Base-by-base conservation (phyloP, 2,113 vertebrate species). In the Furnarius figulus region DNA sequence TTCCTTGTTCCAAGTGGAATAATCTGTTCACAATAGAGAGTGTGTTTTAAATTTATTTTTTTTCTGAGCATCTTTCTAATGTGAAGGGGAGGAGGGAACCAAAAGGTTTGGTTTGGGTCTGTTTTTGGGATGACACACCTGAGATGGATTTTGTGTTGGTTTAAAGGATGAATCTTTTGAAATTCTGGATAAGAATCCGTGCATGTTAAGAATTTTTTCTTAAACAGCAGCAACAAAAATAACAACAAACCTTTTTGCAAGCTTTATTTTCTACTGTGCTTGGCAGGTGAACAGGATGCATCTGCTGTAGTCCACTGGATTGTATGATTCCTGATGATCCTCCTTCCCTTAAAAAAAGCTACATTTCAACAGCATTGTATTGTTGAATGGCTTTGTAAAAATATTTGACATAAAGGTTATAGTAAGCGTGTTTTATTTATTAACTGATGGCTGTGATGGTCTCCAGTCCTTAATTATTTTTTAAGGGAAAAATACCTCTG, bases 31-130 rank as follows among this genome's bases (percentile, higher is more conserved):
- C 39, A 81, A 50, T 3, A 73, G 61, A 82, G 14, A 53, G 15
- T 75, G 62, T 49, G 22, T 14, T 33, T 33, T 19, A 17, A 25
- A 12, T 4, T 6, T 27, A 9, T 40, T 8, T 35, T 50, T 39
- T 37, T 35, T 5, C 31, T 55, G 12, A 25, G 7, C 3, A 16
- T 47, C 15, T 76, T 28, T 20, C 9, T 59, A 18, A 56, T 67
- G 2, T 0, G 2, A 11, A 59, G 24, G 15, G 22, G 14, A 56
- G 0, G 4, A 47, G 20, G n/a, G 46, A 63, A 31, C 21, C 8
- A 10, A 8, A 73, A 66, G 10, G 7, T 16, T 40, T 65, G 2
- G 4, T 42, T 30, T 2, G 37, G 31, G 3, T 85, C n/a, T 8
- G 7, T 78, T 81, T 89, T 53, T 27, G 40, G n/a, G 18, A 7